Evolutionary conservation across 2,113 vertebrate genomes (phyloP).

Genomic region (Varanus salvator): DNA sequence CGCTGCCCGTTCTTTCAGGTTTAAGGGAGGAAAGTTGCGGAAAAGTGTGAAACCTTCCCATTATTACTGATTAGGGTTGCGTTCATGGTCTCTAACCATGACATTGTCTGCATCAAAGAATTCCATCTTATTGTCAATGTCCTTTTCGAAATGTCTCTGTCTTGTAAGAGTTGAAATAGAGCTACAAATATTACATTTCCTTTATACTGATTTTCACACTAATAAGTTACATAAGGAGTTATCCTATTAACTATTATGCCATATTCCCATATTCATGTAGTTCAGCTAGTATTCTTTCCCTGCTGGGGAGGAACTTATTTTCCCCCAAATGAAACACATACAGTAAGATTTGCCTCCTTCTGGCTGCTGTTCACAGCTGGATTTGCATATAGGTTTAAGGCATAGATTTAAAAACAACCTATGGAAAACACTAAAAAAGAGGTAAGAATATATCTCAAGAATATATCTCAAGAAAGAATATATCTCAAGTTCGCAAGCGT

Average conservation of each 20-base stretch:
- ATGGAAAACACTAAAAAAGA: background rate
- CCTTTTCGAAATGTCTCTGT: background rate
- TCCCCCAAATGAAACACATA: background rate
- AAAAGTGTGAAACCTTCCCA: background rate
- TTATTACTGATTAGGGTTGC: background rate
- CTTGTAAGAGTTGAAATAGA: background rate
- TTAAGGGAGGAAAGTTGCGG: background rate
- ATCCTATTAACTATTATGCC: background rate
- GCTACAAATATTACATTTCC: background rate
- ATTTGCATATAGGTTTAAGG: background rate
- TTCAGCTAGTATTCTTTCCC: background rate
- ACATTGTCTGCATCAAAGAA: background rate
- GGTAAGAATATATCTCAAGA: background rate
- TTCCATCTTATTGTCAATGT: background rate
- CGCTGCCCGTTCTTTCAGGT: background rate
- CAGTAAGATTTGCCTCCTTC: background rate
- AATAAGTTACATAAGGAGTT: background rate
- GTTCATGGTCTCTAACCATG: background rate
- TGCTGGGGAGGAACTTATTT: background rate
- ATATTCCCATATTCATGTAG: background rate
- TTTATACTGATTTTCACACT: background rate
- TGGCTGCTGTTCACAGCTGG: background rate
- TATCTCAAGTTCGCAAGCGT: no score
- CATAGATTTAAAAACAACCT: constrained; percentile 1
- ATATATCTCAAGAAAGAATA: background rate